Conservation (phyloP, 92 coral and sea anemone species). For the Phenganax subtilis region DNA sequence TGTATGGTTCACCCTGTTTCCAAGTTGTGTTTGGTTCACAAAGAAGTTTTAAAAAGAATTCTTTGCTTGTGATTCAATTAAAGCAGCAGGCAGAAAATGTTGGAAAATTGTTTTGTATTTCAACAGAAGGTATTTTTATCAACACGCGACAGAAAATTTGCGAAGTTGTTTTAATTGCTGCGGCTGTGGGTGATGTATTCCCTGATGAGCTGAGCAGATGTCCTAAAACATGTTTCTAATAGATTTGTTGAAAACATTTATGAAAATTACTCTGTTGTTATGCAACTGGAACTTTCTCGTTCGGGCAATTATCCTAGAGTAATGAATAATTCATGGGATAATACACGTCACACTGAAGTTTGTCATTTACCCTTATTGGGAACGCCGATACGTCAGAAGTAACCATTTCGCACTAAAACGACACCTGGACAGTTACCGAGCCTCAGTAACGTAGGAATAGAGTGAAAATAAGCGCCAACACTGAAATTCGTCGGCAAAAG, state of each 20-base stretch:
- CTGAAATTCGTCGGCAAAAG: slow-evolving; percentile 26
- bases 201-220: slow-evolving; percentile 34
- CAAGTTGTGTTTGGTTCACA: background rate
- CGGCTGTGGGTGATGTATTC: slow-evolving; percentile 10
- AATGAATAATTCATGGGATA: slow-evolving; percentile 38
- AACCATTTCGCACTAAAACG: background rate
- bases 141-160: slow-evolving; percentile 14
- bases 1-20: background rate
- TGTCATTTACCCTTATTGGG: background rate
- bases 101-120: slow-evolving; percentile 24
- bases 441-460: background rate
- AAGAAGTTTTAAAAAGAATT: background rate
- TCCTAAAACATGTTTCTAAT: slow-evolving; percentile 19
- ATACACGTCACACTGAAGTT: slow-evolving; percentile 34
- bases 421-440: background rate
- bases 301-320: slow-evolving; percentile 26
- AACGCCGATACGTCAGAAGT: background rate
- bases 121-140: slow-evolving; percentile 24
- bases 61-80: background rate
- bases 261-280: slow-evolving; percentile 29
- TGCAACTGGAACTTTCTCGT: slow-evolving; percentile 34
- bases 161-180: slow-evolving; percentile 36
- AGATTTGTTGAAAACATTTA: slow-evolving; percentile 23
- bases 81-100: background rate
- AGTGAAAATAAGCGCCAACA: background rate